Evolutionary conservation across 2,888 invertebrate species (phyloP), one percentile per base, ranked within the genome.

Genomic region (Allacma fusca): DNA sequence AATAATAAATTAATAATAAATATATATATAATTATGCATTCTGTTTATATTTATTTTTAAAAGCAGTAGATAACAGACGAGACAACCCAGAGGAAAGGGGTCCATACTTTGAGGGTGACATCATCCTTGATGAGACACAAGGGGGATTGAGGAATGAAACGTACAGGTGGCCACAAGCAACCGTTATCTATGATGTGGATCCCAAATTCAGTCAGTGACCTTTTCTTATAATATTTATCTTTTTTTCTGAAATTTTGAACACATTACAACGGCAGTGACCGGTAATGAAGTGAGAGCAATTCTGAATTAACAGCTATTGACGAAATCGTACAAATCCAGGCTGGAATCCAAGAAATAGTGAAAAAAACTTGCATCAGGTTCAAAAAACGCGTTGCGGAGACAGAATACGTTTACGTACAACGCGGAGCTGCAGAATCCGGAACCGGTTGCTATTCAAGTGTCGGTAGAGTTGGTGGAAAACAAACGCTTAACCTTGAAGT

Each of bases 291-390:
- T 5, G 19, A 21, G 40, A 5, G 5, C 40, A 40, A 40, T 40
- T 9, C 13, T 9, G 13, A 21, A 59, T 59, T 85, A 86, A 29
- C 85, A 80, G 79, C 77, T 65, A 16, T n/a, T 0, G 67, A 76
- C 23, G 72, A 79, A n/a, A 19, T 65, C 23, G 34, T 50, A n/a
- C 62, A 57, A 1, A 78, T 81, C 29, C 59, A 28, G 16, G 78
- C 70, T 21, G 79, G 78, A 16, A 80, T 80, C 77, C 59, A 67
- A 21, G 79, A 80, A 40, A 81, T 81, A 7, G 76, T 76, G 43
- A 64, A 57, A 2, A 71, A 73, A 34, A 81, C 81, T 0, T 81
- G 81, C 69, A 75, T 81, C 40, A 68, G 76, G 12, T 80, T 81
- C 26, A 74, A 75, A 5, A 9, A 16, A 12, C n/a, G 79, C 19